Base-by-base conservation (phyloP, 2,113 vertebrate genomes). In the Paradoxurus hermaphroditus region DNA sequence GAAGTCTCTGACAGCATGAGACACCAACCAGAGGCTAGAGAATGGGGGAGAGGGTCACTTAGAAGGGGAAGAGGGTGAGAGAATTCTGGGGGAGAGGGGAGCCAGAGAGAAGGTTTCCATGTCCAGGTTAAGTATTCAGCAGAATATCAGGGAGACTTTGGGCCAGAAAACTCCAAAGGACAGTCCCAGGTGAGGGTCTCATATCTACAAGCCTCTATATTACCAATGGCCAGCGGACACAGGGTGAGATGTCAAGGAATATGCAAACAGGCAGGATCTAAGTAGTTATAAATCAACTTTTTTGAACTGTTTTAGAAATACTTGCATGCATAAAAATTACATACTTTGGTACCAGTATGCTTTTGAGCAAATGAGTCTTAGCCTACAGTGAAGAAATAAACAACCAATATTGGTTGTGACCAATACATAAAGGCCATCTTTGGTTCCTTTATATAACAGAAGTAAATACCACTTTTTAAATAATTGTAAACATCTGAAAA, bases 111-210 rank as follows among this genome's bases (percentile, higher is more conserved):
- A 0, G 6, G 25, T 10, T 59, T 23, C 7, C 3, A 6, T 8
- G 21, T 29, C 7, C 19, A 29, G 15, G 9, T 14, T 14, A 82
- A 11, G 16, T 8, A 0, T 51, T 63, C 1, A 63, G 59, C 27
- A 59, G 12, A 7, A 21, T 1, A 4, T 23, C 21, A 62, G 62
- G 12, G 2, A 16, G 8, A 79, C 3, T 67, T 13, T n/a, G 1
- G 1, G 3, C 16, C 13, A 25, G 19, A 92, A 16, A 41, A 7
- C 34, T 67, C 21, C 27, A 77, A 86, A 84, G 7, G 5, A 0
- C 7, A 27, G 5, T 23, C 2, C 2, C 5, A 3, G 9, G 4
- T 53, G 27, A 77, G 1, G 1, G 1, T 75, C 21, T 44, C 29
- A 19, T 19, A 72, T 67, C 19, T 49, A 7, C 7, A 39, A 65